Evolutionary conservation across 2,797 vertebrate genomes (phyloP), one percentile per base, ranked within the genome.

Genomic region (Phaenicophaeus curvirostris): DNA sequence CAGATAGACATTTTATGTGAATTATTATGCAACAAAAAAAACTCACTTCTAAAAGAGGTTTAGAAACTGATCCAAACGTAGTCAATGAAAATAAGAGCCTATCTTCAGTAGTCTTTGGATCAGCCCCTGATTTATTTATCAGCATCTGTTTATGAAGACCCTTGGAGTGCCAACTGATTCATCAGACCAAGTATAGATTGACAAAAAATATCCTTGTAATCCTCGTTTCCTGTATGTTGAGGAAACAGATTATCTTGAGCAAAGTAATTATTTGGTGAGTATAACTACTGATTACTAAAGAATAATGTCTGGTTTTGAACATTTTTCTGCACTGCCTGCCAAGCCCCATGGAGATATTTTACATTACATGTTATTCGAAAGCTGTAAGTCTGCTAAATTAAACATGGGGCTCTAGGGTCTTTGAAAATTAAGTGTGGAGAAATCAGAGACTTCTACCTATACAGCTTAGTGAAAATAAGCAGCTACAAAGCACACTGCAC

Each of bases 401-500:
- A 96, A 84, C 65, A 73, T 33, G 63, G 74, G 44, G 76, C 92
- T 95, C 77, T 85, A 7, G 74, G 72, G 91, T 72, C 94, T 95
- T 94, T 94, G 96, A 96, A 97, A 97, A 97, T 93, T 89, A 96
- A 93, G 89, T 91, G 73, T 92, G 86, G 95, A 20, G 58, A 94
- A 97, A 96, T 35, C 68, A 95, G 94, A 96, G 53, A 89, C 72
- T 80, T 94, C 27, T 89, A 94, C 94, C 96, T 93, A 69, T 10
- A 69, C 46, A 91, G 74, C 31, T 62, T 31, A 55, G 54, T 78
- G 82, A 96, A 97, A 96, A 95, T 85, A 96, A 95, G 93, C 89
- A 85, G 77, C 63, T 90, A 68, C 76, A 93, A 87, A 87, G 79
- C 61, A 97, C 96, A 97, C 86, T 96, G 92, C 17, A 61, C 62